A percentile compares a stretch with the other conserved stretches of the same genome.
phyloP scores from a whole-genome alignment of 1,140 invertebrate species.

The Chelonus insularis region DNA sequence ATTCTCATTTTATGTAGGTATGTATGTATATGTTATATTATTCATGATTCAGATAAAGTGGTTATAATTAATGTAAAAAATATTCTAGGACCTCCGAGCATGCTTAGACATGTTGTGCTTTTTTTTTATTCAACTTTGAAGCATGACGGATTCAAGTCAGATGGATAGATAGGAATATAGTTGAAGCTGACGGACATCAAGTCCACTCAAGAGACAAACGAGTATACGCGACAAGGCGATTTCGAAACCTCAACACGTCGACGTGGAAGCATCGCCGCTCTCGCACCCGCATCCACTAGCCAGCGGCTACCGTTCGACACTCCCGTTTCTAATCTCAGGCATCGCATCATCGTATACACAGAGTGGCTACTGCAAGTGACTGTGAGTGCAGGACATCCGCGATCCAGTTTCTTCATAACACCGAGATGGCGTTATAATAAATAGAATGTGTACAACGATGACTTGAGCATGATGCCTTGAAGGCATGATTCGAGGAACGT shows the following conservation, averaged over 20 bases:
- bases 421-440: not conserved
- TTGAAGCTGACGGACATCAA: slow-evolving; percentile 6
- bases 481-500: slow-evolving; percentile 1
- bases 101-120: not conserved
- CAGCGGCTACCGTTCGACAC: slow-evolving; percentile 20
- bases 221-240: slow-evolving; percentile 10
- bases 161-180: not conserved
- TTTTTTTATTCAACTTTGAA: not conserved
- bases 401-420: not conserved
- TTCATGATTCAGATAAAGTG: not conserved
- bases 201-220: slow-evolving; percentile 9
- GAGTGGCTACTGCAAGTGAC: not conserved
- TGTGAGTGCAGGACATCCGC: not conserved
- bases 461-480: not conserved
- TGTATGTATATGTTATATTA: not conserved
- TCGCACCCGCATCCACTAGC: slow-evolving; percentile 4
- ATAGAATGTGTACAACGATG: not conserved
- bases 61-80: slow-evolving; percentile 1
- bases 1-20: slow-evolving; percentile 13
- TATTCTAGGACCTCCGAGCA: slow-evolving; percentile 9
- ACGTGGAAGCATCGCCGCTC: slow-evolving; percentile 4
- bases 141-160: slow-evolving; percentile 5
- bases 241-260: slow-evolving; percentile 19
- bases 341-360: slow-evolving; percentile 12
- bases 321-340: slow-evolving; percentile 23